Evolutionary conservation across 1,140 invertebrate species (phyloP).

Genomic region (Odontomachus brunneus): DNA sequence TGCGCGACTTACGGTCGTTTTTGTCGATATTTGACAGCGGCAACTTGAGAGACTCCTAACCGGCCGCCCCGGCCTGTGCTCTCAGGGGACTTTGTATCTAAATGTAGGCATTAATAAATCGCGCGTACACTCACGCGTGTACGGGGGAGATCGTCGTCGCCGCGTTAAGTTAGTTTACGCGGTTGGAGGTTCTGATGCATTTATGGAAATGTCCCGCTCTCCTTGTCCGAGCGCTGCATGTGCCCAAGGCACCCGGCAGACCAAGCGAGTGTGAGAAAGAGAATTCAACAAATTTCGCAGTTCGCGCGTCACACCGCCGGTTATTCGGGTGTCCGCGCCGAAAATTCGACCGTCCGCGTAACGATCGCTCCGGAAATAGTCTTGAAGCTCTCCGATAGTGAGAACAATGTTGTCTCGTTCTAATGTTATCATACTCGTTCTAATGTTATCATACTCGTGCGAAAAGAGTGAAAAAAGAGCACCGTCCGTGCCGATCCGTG

Average conservation of each 20-base stretch:
- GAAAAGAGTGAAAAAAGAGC: too few relatives aligned
- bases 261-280: constrained; percentile 13
- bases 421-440: too few relatives aligned
- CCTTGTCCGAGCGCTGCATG: constrained; percentile 72
- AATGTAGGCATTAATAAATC: constrained; percentile 81
- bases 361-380: constrained; percentile 32
- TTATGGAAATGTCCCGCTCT: constrained; percentile 79
- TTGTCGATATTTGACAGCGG: constrained; percentile 75
- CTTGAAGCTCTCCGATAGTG: constrained; percentile 22
- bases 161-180: constrained; percentile 78
- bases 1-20: constrained; percentile 72
- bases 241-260: constrained; percentile 72
- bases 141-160: constrained; percentile 67
- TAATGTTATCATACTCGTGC: constrained; percentile 1
- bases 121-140: constrained; percentile 69
- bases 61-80: constrained; percentile 65
- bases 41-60: constrained; percentile 74
- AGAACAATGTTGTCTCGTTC: constrained; percentile 27
- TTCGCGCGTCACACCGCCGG: constrained; percentile 55
- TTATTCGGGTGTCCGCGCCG: constrained; percentile 50
- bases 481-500: not conserved
- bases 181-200: constrained; percentile 78
- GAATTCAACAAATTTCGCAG: constrained; percentile 76
- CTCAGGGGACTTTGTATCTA: constrained; percentile 75
- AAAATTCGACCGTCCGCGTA: constrained; percentile 21